Evolutionary conservation across 2,888 invertebrate genomes (phyloP).

Genomic region (Tetramorium bicarinatum): DNA sequence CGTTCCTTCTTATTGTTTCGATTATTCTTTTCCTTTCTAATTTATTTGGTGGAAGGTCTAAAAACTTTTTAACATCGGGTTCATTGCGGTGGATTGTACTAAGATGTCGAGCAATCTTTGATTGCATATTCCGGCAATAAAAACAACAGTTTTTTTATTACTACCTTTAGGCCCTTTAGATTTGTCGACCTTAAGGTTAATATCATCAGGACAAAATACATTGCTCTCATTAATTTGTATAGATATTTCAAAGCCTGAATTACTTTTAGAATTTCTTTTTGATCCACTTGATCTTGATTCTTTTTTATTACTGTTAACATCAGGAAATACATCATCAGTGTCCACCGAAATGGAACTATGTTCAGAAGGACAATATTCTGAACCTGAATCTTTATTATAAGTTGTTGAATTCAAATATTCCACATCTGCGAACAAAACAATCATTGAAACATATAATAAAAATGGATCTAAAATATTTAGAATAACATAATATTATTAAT

Average conservation of each 20-base stretch:
- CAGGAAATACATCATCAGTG: background rate
- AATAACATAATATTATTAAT: too few species aligned
- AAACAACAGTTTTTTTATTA: conserved; percentile 12
- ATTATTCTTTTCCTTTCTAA: conserved; percentile 19
- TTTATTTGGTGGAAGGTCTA: background rate
- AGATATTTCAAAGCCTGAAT: background rate
- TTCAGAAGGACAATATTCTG: conserved; percentile 17
- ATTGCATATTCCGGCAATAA: background rate
- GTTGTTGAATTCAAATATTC: too few species aligned
- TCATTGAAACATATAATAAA: too few species aligned
- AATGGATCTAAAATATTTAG: too few species aligned
- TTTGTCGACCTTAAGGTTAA: background rate
- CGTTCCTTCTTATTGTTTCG: conserved; percentile 21
- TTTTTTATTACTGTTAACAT: background rate
- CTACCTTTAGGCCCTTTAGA: conserved; percentile 7
- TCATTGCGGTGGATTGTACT: background rate
- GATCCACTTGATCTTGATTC: background rate
- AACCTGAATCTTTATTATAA: background rate
- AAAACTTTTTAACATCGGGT: background rate
- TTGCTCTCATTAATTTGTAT: background rate
- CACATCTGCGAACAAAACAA: too few species aligned
- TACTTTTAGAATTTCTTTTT: background rate
- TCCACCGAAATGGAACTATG: background rate
- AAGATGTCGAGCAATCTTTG: conserved; percentile 10
- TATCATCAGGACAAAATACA: conserved; percentile 1